phyloP scores from a whole-genome alignment of 2,113 vertebrate genomes.

The Anarhynchus alexandrinus region DNA sequence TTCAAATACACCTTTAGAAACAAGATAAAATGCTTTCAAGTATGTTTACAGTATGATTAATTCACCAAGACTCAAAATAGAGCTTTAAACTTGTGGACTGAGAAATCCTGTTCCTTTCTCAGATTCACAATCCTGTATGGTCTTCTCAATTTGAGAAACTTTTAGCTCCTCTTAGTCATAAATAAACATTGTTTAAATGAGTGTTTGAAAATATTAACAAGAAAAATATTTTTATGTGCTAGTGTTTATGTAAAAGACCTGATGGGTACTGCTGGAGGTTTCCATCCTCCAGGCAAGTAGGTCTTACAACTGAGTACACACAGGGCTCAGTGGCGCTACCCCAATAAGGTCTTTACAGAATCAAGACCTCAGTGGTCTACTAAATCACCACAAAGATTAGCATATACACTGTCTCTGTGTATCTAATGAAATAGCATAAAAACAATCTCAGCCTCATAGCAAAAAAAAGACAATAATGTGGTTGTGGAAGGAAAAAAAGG shows the following conservation, averaged over 20 bases:
- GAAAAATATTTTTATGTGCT: not conserved
- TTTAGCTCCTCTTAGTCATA: not conserved
- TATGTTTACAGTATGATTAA: not conserved
- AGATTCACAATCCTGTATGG: not conserved
- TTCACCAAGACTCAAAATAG: not conserved
- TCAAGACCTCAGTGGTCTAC: not conserved
- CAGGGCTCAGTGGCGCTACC: not conserved
- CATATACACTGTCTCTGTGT: not conserved
- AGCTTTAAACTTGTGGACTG: not conserved
- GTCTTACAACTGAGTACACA: not conserved
- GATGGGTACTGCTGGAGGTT: not conserved
- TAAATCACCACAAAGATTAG: not conserved
- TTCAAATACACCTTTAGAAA: not conserved
- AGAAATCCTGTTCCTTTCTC: not conserved
- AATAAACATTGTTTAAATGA: not conserved
- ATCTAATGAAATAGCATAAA: not conserved
- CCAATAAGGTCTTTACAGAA: not conserved
- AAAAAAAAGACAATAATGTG: not conserved
- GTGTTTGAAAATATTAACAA: not conserved
- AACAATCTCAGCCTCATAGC: not conserved
- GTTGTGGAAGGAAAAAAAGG: not conserved
- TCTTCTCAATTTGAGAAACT: not conserved
- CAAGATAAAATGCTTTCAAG: not conserved
- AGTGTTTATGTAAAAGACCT: not conserved
- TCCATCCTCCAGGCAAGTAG: not conserved